Conservation (phyloP, 1,140 invertebrate genomes). For the Lamellibrachia luymesi region DNA sequence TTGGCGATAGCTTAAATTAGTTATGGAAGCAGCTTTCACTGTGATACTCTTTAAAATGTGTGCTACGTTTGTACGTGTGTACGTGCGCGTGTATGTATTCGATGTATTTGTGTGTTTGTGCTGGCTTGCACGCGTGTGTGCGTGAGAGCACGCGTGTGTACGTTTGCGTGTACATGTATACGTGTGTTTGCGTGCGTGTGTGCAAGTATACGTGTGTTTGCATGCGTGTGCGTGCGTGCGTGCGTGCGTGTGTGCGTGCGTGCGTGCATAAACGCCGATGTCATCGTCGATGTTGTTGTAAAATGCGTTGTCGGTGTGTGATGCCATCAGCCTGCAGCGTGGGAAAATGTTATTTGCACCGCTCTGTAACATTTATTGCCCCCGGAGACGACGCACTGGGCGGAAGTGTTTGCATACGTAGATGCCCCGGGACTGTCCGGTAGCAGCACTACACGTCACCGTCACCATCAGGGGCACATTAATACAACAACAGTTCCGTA, state of each 20-base stretch:
- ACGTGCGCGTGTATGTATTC: too few relatives aligned
- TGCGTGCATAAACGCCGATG: neutral
- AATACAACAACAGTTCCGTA: neutral
- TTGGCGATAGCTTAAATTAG: too few relatives aligned
- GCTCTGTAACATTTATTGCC: neutral
- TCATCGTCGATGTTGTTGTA: neutral
- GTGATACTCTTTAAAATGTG: too few relatives aligned
- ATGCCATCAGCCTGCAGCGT: neutral
- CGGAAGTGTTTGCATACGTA: neutral
- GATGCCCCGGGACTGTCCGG: neutral
- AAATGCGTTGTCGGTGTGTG: neutral
- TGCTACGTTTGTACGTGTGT: too few relatives aligned
- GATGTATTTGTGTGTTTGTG: too few relatives aligned
- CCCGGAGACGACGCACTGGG: neutral
- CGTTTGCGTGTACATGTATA: too few relatives aligned
- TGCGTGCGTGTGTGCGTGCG: neutral
- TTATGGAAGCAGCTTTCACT: too few relatives aligned
- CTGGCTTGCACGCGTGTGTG: too few relatives aligned
- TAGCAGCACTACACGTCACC: neutral
- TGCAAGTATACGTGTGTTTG: too few relatives aligned
- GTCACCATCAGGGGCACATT: neutral
- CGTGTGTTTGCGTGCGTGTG: too few relatives aligned
- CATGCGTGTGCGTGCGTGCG: too few relatives aligned
- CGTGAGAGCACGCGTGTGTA: too few relatives aligned
- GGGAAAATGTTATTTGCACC: neutral